Evolutionary conservation across 2,797 vertebrate species (phyloP).

Genomic region (Saguinus oedipus): DNA sequence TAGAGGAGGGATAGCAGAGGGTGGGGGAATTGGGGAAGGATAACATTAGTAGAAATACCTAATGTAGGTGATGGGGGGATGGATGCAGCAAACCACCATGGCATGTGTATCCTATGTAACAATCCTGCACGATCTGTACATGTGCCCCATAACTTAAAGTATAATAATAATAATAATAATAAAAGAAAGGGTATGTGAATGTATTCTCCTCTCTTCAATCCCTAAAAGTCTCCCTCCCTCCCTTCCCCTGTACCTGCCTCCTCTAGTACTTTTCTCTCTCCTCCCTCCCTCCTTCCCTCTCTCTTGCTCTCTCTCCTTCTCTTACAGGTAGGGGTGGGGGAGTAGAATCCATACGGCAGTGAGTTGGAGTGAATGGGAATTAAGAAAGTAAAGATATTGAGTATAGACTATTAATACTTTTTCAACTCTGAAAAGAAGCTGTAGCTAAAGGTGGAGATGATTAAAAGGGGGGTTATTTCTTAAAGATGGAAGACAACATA

Average conservation of each 20-base stretch:
- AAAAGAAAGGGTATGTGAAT: neutral
- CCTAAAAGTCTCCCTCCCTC: neutral
- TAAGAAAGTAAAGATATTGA: neutral
- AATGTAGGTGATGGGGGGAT: too few relatives aligned
- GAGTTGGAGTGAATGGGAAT: neutral
- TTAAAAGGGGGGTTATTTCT: neutral
- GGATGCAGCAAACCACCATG: too few relatives aligned
- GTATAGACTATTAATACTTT: neutral
- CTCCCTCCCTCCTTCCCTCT: neutral
- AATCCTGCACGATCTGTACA: too few relatives aligned
- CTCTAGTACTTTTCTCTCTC: neutral
- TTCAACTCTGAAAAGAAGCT: constrained; percentile 16
- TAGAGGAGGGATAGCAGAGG: too few relatives aligned
- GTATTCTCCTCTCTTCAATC: neutral
- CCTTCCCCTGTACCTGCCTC: too few relatives aligned
- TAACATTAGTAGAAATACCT: too few relatives aligned
- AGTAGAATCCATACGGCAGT: neutral
- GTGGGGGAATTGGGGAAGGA: too few relatives aligned
- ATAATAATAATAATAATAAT: too few relatives aligned
- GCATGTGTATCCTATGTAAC: too few relatives aligned
- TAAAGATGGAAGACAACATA: neutral
- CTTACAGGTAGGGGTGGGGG: accelerated
- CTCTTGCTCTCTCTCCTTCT: neutral
- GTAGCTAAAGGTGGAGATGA: neutral
- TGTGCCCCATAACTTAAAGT: too few relatives aligned